phyloP scores from a whole-genome alignment of 2,797 vertebrate species.

The Echiichthys vipera region DNA sequence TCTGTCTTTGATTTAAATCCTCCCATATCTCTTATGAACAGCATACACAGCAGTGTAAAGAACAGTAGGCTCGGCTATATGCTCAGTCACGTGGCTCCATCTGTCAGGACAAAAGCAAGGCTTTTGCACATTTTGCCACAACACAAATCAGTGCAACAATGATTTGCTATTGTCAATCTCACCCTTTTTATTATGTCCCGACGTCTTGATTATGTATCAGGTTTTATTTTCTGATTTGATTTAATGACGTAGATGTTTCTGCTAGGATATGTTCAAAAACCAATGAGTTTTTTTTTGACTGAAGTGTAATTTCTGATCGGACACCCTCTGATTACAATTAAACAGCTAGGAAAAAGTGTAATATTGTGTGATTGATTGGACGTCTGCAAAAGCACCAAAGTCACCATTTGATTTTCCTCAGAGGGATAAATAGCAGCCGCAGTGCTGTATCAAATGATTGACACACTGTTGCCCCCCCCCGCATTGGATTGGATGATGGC shows the following conservation, averaged over 20 bases:
- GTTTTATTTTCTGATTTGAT: not conserved
- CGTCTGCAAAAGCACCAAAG: not conserved
- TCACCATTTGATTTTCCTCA: not conserved
- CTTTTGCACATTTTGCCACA: not conserved
- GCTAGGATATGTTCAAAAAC: not conserved
- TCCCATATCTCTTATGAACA: constrained; percentile 6
- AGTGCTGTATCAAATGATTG: constrained; percentile 34
- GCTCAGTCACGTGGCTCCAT: constrained; percentile 23
- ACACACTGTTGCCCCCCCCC: not conserved
- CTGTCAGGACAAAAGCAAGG: constrained; percentile 25
- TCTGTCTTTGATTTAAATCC: constrained; percentile 14
- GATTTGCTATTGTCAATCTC: not conserved
- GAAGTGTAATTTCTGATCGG: not conserved
- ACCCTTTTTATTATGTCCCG: too few relatives aligned
- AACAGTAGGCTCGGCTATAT: constrained; percentile 9
- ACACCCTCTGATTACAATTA: not conserved
- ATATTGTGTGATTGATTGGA: not conserved
- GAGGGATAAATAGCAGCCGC: constrained; percentile 7
- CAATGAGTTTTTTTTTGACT: not conserved
- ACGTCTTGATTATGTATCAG: not conserved
- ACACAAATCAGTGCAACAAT: not conserved
- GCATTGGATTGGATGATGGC: constrained; percentile 44
- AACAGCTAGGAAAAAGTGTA: not conserved
- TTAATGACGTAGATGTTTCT: not conserved
- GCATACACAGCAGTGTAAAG: constrained; percentile 21